phyloP scores from a whole-genome alignment of 2,797 vertebrate genomes.

The Pelochelys cantorii region DNA sequence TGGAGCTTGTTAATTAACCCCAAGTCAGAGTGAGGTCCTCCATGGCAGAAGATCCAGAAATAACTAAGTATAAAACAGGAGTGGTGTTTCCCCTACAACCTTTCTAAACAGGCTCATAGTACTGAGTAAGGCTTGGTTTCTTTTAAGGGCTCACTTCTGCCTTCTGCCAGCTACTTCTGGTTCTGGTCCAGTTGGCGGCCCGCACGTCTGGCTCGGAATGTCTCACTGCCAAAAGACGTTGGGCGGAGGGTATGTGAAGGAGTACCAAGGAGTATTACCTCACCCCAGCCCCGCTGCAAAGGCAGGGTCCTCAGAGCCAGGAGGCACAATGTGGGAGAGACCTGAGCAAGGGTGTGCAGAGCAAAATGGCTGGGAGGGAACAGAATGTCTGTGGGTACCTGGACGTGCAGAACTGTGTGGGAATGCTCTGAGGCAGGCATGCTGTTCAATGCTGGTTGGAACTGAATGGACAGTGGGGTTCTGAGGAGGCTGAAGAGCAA shows the following conservation, averaged over 20 bases:
- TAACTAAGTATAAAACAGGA: neutral
- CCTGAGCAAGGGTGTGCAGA: neutral
- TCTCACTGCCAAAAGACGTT: neutral
- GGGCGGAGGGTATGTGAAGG: neutral
- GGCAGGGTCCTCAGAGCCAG: neutral
- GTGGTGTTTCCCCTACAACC: neutral
- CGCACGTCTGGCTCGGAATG: neutral
- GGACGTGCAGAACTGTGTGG: neutral
- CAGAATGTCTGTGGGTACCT: neutral
- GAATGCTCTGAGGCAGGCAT: neutral
- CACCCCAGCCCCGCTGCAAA: neutral
- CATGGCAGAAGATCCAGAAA: neutral
- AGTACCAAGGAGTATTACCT: neutral
- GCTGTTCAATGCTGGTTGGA: neutral
- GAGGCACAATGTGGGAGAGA: neutral
- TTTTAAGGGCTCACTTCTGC: neutral
- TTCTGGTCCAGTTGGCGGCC: neutral
- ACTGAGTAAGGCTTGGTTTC: neutral
- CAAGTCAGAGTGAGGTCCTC: neutral
- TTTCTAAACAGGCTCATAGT: neutral
- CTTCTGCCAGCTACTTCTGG: neutral
- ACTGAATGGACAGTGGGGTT: accelerated
- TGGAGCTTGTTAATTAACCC: neutral
- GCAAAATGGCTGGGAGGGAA: neutral
- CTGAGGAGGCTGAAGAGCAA: neutral